These are phyloP conservation scores for Heliconius melpomene DNA, from an alignment of 1,140 invertebrate species.

Conservation along the genomic window DNA sequence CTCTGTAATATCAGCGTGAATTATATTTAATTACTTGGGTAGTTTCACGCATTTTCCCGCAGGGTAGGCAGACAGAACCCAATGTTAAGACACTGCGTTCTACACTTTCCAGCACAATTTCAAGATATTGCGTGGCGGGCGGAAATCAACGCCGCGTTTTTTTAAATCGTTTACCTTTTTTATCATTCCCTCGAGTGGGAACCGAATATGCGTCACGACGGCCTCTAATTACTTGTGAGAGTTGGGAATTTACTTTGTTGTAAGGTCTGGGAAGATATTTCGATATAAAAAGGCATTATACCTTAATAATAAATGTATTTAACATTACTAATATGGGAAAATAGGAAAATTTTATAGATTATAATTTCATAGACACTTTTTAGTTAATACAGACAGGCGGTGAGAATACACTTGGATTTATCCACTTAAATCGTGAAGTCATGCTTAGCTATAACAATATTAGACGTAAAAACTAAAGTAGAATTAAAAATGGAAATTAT, in stretches of 20 bases:
- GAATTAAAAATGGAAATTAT: no score
- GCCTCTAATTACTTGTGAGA: not conserved
- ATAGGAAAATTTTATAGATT: not conserved
- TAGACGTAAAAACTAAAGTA: no score
- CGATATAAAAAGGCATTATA: not conserved
- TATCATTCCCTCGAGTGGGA: no score
- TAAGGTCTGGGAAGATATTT: not conserved
- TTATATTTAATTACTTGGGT: conserved; percentile 19
- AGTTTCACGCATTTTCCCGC: no score
- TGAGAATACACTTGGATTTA: not conserved
- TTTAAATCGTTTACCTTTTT: no score
- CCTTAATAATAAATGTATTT: not conserved
- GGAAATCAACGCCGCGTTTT: no score
- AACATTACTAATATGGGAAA: not conserved
- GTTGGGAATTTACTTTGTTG: not conserved
- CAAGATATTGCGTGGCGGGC: no score
- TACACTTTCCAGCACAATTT: no score
- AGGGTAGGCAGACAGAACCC: no score
- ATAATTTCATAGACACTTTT: not conserved
- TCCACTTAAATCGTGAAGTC: not conserved
- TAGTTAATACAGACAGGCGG: not conserved
- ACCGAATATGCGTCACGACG: no score
- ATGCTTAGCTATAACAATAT: not conserved
- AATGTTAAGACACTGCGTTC: no score
- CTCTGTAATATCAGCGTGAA: conserved; percentile 1